Percentiles rank a stretch among this genome's conserved stretches.
Evolutionary conservation across 2,888 invertebrate genomes (phyloP).

Genomic region (Sthenelais limicola): DNA sequence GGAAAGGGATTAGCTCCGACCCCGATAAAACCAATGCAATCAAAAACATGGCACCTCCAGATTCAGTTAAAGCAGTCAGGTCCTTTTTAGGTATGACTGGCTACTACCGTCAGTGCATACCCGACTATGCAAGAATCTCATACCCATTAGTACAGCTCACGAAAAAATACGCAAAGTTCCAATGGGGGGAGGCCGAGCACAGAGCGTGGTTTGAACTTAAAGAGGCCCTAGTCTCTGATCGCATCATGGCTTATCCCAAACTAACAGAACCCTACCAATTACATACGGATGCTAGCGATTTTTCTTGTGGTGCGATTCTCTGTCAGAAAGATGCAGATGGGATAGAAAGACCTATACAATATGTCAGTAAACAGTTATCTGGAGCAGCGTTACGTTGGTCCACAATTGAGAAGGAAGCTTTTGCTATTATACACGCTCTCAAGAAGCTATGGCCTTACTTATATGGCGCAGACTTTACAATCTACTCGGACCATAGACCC

Average conservation of each 20-base stretch:
- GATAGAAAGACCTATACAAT: conserved; percentile 33
- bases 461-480: conserved; percentile 36
- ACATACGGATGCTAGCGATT: conserved; percentile 24
- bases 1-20: conserved; percentile 45
- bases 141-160: conserved; percentile 25
- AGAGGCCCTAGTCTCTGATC: background rate
- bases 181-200: conserved; percentile 24
- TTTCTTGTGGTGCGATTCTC: conserved; percentile 19
- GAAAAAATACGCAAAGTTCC: conserved; percentile 15
- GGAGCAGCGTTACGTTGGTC: conserved; percentile 22
- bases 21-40: conserved; percentile 46
- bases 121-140: conserved; percentile 36
- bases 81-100: conserved; percentile 43
- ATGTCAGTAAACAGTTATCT: conserved; percentile 29
- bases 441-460: conserved; percentile 40
- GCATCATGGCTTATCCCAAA: conserved; percentile 26
- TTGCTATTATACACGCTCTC: conserved; percentile 20
- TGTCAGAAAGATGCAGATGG: conserved; percentile 15
- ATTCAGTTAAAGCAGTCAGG: conserved; percentile 19
- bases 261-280: conserved; percentile 18
- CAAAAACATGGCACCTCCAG: conserved; percentile 1
- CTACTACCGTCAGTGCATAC: conserved; percentile 41
- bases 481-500: conserved; percentile 40
- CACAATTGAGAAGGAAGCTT: conserved; percentile 36
- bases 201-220: conserved; percentile 22